Evolutionary conservation across 2,113 vertebrate species (phyloP).

Genomic region (Rostratula benghalensis): DNA sequence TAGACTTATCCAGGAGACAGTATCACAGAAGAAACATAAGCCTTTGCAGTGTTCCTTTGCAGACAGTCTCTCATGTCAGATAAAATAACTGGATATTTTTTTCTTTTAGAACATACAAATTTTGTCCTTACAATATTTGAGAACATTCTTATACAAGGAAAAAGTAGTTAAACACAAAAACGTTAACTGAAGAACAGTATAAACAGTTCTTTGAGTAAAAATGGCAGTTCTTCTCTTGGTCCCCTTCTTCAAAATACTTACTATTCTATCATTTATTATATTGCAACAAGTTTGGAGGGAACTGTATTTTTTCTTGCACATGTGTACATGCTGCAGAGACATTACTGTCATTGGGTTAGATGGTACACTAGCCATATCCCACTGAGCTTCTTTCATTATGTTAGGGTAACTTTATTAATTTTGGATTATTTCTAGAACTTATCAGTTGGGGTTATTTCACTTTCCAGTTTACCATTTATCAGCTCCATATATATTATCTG

Average conservation of each 20-base stretch:
- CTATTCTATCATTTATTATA: background rate
- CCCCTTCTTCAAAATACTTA: background rate
- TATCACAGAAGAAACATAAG: background rate
- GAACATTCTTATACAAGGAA: background rate
- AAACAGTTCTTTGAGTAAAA: background rate
- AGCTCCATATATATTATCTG: accelerated
- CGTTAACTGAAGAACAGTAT: background rate
- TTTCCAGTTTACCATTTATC: background rate
- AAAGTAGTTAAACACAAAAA: background rate
- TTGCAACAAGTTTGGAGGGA: background rate
- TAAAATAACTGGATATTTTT: background rate
- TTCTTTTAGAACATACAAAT: background rate
- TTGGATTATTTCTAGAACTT: background rate
- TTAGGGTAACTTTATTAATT: background rate
- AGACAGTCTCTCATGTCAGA: background rate
- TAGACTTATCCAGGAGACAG: background rate
- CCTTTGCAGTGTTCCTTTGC: background rate
- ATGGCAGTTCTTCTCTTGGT: background rate
- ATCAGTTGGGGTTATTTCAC: background rate
- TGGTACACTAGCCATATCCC: accelerated
- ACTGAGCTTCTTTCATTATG: background rate
- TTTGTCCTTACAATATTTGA: background rate
- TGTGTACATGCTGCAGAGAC: background rate
- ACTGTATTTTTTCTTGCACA: background rate
- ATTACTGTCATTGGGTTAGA: background rate